These are phyloP conservation scores for Archips crataeganus DNA, from an alignment of 2,888 invertebrate species.

Conservation along the genomic window DNA sequence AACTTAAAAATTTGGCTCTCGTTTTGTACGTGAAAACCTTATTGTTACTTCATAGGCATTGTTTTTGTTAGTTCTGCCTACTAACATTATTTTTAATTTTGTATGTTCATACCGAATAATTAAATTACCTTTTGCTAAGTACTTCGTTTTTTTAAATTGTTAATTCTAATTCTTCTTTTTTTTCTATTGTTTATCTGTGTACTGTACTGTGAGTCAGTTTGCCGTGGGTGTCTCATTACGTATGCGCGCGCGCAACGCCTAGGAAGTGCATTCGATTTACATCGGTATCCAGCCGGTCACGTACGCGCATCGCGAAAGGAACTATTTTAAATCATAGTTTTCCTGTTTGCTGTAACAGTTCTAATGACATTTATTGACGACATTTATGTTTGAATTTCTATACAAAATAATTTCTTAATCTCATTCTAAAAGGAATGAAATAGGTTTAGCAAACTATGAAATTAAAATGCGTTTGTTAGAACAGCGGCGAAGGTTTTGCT, in stretches of 20 bases:
- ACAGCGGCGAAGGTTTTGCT: neutral
- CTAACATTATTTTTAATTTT: no score
- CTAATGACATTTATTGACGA: neutral
- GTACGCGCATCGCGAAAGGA: constrained; percentile 24
- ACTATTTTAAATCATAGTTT: constrained; percentile 24
- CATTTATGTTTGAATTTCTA: neutral
- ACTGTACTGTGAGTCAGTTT: constrained; percentile 64
- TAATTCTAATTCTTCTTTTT: neutral
- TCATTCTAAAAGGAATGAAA: no score
- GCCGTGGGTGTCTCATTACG: constrained; percentile 71
- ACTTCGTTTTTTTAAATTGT: no score
- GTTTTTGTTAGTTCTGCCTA: no score
- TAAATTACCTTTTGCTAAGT: no score
- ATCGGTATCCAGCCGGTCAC: constrained; percentile 48
- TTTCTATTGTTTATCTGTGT: constrained; percentile 15
- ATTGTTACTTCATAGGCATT: neutral
- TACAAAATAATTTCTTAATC: no score
- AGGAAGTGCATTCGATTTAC: constrained; percentile 74
- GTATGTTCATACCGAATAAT: neutral
- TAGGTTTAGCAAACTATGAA: no score
- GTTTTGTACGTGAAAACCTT: neutral
- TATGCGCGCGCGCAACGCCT: constrained; percentile 71
- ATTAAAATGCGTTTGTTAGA: neutral
- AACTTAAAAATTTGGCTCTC: neutral
- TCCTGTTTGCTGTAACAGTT: constrained; percentile 5